Conservation (phyloP, 2,797 vertebrate genomes). For the Eulemur albifrons region DNA sequence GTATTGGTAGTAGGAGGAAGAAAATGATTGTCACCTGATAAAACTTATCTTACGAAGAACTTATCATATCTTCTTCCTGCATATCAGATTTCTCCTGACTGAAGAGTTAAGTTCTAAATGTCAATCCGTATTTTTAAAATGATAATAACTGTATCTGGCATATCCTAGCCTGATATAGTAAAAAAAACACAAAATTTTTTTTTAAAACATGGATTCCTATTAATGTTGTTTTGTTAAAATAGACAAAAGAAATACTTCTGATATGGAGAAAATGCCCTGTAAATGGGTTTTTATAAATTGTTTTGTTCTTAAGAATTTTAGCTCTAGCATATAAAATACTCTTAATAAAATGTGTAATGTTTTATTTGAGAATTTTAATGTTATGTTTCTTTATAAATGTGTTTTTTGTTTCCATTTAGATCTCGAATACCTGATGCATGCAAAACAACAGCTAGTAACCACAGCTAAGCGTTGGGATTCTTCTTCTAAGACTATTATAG, state of each 20-base stretch:
- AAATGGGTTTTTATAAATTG: not conserved
- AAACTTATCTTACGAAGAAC: not conserved
- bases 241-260: conserved; percentile 6
- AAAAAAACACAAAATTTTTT: not conserved
- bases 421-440: conserved; percentile 97
- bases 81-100: conserved; percentile 40
- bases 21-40: not conserved
- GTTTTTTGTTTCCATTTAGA: conserved; percentile 84
- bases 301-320: conserved; percentile 44
- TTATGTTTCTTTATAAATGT: conserved; percentile 50
- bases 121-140: conserved; percentile 19
- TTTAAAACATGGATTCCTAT: not conserved
- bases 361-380: conserved; percentile 47
- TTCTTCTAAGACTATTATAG: conserved; percentile 97
- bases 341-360: not conserved
- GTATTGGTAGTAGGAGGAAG: not conserved
- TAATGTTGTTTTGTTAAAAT: conserved; percentile 39
- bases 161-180: not conserved
- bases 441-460: conserved; percentile 95
- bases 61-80: not conserved
- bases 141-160: not conserved
- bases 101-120: conserved; percentile 41
- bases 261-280: not conserved
- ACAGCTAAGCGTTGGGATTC: conserved; percentile 98
- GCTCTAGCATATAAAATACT: conserved; percentile 6